Evolutionary conservation across 2,888 invertebrate species (phyloP), one percentile per base, ranked within the genome.

Genomic region (Polylopha cassiicola): DNA sequence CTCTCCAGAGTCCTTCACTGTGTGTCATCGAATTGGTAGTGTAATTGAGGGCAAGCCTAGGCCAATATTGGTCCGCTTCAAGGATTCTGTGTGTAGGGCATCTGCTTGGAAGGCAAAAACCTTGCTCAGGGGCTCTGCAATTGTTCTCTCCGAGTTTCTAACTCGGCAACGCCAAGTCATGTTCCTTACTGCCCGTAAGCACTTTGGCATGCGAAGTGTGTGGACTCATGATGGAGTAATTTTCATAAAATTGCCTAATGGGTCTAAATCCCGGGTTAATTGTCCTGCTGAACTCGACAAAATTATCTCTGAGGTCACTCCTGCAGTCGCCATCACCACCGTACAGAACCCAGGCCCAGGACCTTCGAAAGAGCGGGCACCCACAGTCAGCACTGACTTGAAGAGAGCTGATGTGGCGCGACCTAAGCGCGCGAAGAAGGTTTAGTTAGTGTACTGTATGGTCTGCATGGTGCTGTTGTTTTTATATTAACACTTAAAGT

Each of bases 191-290:
- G 30, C 18, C 1, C 33, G 33, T 1, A 23, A 7, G 3, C 7
- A 7, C 11, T 9, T 9, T 10, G 17, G 23, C 8, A 16, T 23
- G 7, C 10, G 11, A 2, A 30, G 6, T 2, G 10, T 10, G 1
- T 24, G 33, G 33, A 6, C 33, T n/a, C 23, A 9, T 16, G 33
- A 24, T 17, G 33, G 33, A 3, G 23, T 9, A 3, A 33, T 33
- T 4, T 16, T 9, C 7, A n/a, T 11, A 2, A 33, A 33, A 15
- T 6, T 23, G 8, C 6, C 23, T 2, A 5, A 8, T 23, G 16
- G 16, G 16, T 5, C 18, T 5, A 4, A 7, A 4, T 18, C 4
- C 7, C 4, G 18, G 7, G 7, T 18, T 18, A 7, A 18, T 18
- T 4, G 4, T 4, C 4, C 4, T 5, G 18, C 4, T 5, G 18